Base-by-base conservation (phyloP, 1,140 invertebrate species). In the Dreissena rostriformis region DNA sequence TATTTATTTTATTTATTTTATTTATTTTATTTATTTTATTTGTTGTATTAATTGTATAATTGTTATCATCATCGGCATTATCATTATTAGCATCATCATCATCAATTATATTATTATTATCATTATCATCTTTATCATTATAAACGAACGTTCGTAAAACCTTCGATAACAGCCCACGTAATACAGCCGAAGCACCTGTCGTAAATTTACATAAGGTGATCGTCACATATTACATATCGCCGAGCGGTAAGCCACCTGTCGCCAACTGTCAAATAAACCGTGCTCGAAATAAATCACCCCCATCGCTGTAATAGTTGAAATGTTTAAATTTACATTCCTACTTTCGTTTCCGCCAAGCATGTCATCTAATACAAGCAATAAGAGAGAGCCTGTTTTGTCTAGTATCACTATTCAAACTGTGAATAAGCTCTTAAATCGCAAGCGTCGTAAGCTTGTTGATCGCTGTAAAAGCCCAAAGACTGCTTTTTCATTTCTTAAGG, bases 241-340 rank as follows among this genome's bases (percentile, higher is more conserved):
- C 39, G 39, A 39, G 39, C 39, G 39, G 39, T 39, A 26, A 81
- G 70, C 66, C 79, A 73, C 67, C 68, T 81, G 79, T 81, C 71
- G 61, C 79, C 71, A 72, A n/a, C 24, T 57, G 71, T 63, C 68
- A 81, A 67, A 73, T 81, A 73, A 81, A 81, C 70, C 70, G 17
- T 52, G 79, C 73, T 81, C 52, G 49, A 73, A 72, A 81, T 81
- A 73, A 81, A 81, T 81, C 80, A 82, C 29, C 39, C 39, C 8
- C 39, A 39, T 39, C 39, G 39, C 39, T 39, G 6, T 24, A 65
- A 26, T 66, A 67, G 70, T 29, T 28, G 75, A 67, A 74, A 74
- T 75, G 75, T 82, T 82, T 82, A 74, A 82, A 74, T 82, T 75
- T 82, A 66, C 80, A 82, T 72, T 71, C 49, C 71, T 61, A 24